These are phyloP conservation scores for Tenthredo amoena DNA, from an alignment of 2,888 invertebrate genomes.

Conservation along the genomic window DNA sequence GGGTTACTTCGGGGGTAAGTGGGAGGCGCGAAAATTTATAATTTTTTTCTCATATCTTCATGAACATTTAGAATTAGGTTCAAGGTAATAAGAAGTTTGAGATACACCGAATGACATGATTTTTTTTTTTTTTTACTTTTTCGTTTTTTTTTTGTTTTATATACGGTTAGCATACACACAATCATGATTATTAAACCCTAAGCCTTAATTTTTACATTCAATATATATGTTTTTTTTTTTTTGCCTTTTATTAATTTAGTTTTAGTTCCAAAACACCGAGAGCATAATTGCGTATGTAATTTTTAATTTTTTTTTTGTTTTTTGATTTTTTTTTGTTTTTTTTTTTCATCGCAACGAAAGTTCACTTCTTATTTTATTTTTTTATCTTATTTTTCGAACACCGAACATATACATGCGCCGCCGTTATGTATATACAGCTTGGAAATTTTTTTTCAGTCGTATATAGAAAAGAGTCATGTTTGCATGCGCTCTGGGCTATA, in stretches of 20 bases:
- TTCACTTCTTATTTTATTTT: constrained; percentile 67
- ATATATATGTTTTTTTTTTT: constrained; percentile 65
- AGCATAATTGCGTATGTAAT: constrained; percentile 72
- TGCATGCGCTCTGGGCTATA: constrained; percentile 13
- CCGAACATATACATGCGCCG: constrained; percentile 77
- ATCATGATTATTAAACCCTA: constrained; percentile 69
- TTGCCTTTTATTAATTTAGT: constrained; percentile 56
- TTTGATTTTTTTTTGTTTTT: constrained; percentile 53
- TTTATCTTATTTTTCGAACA: constrained; percentile 71
- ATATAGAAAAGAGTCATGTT: constrained; percentile 62
- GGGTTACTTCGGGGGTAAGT: constrained; percentile 43
- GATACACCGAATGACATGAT: constrained; percentile 62
- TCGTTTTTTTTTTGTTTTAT: constrained; percentile 55
- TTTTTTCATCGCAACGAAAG: constrained; percentile 56
- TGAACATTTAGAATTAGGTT: constrained; percentile 71
- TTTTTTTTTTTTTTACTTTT: constrained; percentile 57
- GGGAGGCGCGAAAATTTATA: constrained; percentile 19
- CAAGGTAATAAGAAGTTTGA: constrained; percentile 66
- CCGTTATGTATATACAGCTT: constrained; percentile 76
- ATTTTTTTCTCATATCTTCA: constrained; percentile 60
- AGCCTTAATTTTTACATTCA: constrained; percentile 60
- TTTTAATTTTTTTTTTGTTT: constrained; percentile 65
- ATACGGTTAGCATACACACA: constrained; percentile 73
- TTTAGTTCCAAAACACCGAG: constrained; percentile 72
- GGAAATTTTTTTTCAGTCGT: constrained; percentile 74